Evolutionary conservation across 2,113 vertebrate genomes (phyloP).

Genomic region (Tylochromis polylepis): DNA sequence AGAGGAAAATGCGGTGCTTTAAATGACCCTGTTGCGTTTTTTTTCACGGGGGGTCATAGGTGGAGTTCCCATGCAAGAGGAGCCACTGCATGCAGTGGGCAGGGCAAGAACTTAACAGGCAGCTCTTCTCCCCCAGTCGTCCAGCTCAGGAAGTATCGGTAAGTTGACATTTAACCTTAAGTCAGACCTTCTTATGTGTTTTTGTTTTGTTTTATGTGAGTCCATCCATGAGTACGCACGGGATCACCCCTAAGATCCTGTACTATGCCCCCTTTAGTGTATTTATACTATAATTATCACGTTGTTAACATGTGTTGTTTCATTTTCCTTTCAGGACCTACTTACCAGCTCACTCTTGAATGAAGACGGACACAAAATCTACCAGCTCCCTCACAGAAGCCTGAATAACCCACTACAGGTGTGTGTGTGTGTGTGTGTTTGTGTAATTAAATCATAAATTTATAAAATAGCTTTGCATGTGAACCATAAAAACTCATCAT

Average conservation of each 20-base stretch:
- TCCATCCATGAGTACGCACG: not conserved
- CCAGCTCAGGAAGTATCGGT: slow-evolving; percentile 84
- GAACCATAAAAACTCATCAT: not conserved
- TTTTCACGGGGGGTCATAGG: slow-evolving; percentile 68
- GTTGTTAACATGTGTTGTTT: not conserved
- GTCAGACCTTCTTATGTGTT: not conserved
- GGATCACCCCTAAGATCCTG: not conserved
- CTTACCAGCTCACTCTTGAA: slow-evolving; percentile 87
- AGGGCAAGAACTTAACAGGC: slow-evolving; percentile 81
- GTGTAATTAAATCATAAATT: not conserved
- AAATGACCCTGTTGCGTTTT: not conserved
- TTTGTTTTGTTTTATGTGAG: not conserved
- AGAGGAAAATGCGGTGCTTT: not conserved
- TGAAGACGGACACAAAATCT: slow-evolving; percentile 83
- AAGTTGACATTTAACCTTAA: slow-evolving; percentile 44
- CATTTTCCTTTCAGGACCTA: slow-evolving; percentile 76
- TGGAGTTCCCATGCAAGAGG: slow-evolving; percentile 85
- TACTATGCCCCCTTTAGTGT: not conserved
- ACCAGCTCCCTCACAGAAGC: slow-evolving; percentile 79
- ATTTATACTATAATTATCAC: not conserved
- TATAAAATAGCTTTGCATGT: not conserved
- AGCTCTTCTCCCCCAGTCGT: slow-evolving; percentile 84
- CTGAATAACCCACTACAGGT: slow-evolving; percentile 86
- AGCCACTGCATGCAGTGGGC: slow-evolving; percentile 91
- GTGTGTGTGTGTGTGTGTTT: not conserved